Conservation (phyloP, 2,888 invertebrate genomes). For the Ashinkailepas kermadecensis region DNA sequence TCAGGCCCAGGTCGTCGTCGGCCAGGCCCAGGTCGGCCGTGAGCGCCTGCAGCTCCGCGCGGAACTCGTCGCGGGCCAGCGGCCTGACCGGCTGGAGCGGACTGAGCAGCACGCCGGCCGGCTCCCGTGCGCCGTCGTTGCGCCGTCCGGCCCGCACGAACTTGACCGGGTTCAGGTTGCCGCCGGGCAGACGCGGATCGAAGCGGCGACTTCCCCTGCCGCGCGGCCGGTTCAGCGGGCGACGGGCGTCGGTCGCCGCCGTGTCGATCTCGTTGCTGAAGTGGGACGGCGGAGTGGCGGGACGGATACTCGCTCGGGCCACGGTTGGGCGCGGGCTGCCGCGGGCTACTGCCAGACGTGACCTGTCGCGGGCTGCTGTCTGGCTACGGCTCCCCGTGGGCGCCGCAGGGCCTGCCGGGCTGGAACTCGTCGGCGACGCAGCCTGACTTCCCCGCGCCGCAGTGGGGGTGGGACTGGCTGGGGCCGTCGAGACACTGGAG, state of each 20-base stretch:
- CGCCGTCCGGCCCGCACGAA: neutral
- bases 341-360: neutral
- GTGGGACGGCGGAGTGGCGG: neutral
- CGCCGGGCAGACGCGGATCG: neutral
- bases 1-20: neutral
- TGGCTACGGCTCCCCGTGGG: neutral
- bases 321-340: neutral
- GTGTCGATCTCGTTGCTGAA: neutral
- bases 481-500: no score
- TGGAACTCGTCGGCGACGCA: neutral
- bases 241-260: neutral
- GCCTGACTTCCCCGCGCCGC: neutral
- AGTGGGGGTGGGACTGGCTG: no score
- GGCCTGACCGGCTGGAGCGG: no score
- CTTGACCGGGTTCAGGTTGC: neutral
- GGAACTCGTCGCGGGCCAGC: neutral
- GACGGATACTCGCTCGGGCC: neutral
- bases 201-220: conserved; percentile 8
- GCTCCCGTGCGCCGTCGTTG: neutral
- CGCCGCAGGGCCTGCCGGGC: neutral
- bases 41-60: neutral
- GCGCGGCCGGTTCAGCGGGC: neutral
- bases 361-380: neutral
- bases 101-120: neutral
- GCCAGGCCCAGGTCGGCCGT: neutral